Evolutionary conservation across 2,888 invertebrate species (phyloP).

Genomic region (Dichetophora obliterata): DNA sequence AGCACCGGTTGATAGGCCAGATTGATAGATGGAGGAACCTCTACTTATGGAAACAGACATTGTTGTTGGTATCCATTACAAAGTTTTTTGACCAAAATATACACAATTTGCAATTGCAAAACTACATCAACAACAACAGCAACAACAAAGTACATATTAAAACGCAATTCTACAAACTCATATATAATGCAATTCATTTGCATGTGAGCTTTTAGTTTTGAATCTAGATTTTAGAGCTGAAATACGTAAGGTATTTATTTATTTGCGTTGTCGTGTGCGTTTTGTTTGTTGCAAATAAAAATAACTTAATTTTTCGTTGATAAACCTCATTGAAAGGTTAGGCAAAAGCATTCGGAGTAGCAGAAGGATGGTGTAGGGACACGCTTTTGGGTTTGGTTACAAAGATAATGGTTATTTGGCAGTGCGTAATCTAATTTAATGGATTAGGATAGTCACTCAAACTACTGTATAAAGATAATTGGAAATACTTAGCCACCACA

Average conservation of each 20-base stretch:
- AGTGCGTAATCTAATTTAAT: constrained; percentile 28
- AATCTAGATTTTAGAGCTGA: constrained; percentile 42
- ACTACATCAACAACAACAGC: constrained; percentile 18
- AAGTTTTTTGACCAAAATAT: constrained; percentile 31
- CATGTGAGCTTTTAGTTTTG: constrained; percentile 49
- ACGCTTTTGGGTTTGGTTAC: constrained; percentile 12
- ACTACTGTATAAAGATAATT: constrained; percentile 12
- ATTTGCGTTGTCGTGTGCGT: constrained; percentile 15
- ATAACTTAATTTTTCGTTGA: constrained; percentile 22
- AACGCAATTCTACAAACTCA: constrained; percentile 32
- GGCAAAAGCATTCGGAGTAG: not conserved
- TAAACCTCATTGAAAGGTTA: constrained; percentile 2
- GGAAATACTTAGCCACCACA: not conserved
- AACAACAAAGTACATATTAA: constrained; percentile 17
- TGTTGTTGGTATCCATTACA: constrained; percentile 4
- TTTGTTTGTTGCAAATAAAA: constrained; percentile 17
- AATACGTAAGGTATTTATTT: not conserved
- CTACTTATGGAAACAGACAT: not conserved
- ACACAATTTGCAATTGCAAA: constrained; percentile 29
- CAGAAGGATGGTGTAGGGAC: not conserved
- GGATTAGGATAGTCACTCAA: constrained; percentile 15
- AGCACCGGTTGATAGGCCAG: not conserved
- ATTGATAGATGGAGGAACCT: not conserved
- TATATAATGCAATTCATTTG: constrained; percentile 51
- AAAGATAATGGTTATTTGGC: constrained; percentile 25